Base-by-base conservation (phyloP, 2,113 vertebrate species). In the Solenodon paradoxus region DNA sequence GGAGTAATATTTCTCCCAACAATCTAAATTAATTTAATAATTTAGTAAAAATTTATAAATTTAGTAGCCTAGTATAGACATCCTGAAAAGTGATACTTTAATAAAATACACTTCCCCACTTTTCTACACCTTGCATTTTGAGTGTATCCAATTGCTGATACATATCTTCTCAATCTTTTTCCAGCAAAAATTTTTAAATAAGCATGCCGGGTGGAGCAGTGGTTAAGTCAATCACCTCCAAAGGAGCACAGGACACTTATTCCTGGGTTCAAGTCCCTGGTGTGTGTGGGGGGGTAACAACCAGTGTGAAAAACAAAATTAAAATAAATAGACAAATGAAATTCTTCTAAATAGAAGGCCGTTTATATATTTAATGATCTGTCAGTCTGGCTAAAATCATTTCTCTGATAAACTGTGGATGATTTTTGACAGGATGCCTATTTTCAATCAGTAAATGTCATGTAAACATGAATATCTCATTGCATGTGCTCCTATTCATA, bases 21-120 rank as follows among this genome's bases (percentile, higher is more conserved):
- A 61, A n/a, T 61, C 10, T 63, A 92, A 95, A 72, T 88, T 84
- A 64, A 80, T 40, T 80, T 93, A 68, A 68, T 78, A 78, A 93
- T 77, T 71, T 77, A 72, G 9, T 88, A 32, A 79, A 88, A 90
- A 55, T 17, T 28, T 35, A 83, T 92, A 26, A 92, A 49, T 45
- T 90, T 88, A 45, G 20, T 55, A 68, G 4, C 11, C 9, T 9
- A 82, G 63, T 68, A 77, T 68, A 95, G 38, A 63, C 19, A 85
- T 11, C 4, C 90, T 92, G 12, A 45, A 85, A 97, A 92, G 42
- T 47, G 15, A 61, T 64, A 88, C 47, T 88, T 40, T 72, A 92
- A 78, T 51, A 71, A 71, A 85, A 45, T n/a, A n/a, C n/a, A n/a
- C n/a, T 1, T 3, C 12, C 9, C 17, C 9, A 88, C 19, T 71